Base-by-base conservation (phyloP, 2,888 invertebrate species). In the Ormyrus thymus region DNA sequence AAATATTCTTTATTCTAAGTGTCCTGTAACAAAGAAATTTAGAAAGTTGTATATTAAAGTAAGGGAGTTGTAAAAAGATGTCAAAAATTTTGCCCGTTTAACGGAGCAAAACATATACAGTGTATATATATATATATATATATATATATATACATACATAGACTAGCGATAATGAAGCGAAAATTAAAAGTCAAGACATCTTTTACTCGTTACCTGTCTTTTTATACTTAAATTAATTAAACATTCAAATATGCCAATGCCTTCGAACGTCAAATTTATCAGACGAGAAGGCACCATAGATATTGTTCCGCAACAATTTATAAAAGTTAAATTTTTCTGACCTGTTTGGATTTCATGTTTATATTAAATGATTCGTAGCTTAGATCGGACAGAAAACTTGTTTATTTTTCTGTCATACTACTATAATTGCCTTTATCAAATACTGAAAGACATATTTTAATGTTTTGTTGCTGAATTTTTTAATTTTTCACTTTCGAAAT, bases 141-240 rank as follows among this genome's bases (percentile, higher is more conserved):
- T n/a, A n/a, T n/a, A n/a, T n/a, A n/a, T n/a, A n/a, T n/a, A n/a
- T n/a, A n/a, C n/a, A n/a, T n/a, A n/a, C n/a, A 9, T 68, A 70
- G 58, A 62, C 72, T 68, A 79, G 58, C 55, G 59, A 66, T 11
- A 64, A 69, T 68, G 69, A 6, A 29, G 29, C 29, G 11, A 66
- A 71, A 72, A 46, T 72, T 65, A 62, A 61, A 56, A 43, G 46
- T 80, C 62, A 79, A 64, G 56, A 58, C 11, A 79, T 56, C 58
- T 51, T 71, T 62, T 80, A 77, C 65, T 70, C 62, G 72, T 81
- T 76, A 74, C 78, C 58, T 81, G 65, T 72, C 78, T 71, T 81
- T 81, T 81, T 81, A 81, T 76, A 78, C 76, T 69, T 56, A 75
- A 68, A 29, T 56, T 64, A 69, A 70, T 61, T 8, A n/a, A 75